A percentile compares a stretch with the other conserved stretches of the same genome.
Evolutionary conservation across 2,888 invertebrate genomes (phyloP).

Genomic region (Apodemia duryi): DNA sequence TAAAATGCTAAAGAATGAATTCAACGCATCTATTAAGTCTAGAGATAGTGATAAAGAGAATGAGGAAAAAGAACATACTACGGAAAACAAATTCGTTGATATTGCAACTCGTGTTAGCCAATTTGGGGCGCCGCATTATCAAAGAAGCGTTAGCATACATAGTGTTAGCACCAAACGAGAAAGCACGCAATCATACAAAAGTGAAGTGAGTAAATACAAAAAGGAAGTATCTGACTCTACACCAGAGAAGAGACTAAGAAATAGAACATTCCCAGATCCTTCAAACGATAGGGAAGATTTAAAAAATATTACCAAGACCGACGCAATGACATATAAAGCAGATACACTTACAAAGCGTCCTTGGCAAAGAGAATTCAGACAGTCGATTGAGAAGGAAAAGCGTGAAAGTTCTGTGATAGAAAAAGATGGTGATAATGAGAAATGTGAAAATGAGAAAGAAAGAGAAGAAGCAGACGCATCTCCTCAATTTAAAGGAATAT

Average conservation of each 20-base stretch:
- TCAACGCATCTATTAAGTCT: constrained; percentile 77
- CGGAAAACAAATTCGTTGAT: constrained; percentile 62
- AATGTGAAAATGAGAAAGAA: constrained; percentile 51
- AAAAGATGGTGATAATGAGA: constrained; percentile 55
- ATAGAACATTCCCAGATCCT: constrained; percentile 72
- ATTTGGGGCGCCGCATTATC: constrained; percentile 65
- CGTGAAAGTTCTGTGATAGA: constrained; percentile 68
- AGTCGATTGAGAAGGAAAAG: constrained; percentile 57
- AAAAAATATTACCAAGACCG: constrained; percentile 61
- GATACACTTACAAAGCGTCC: constrained; percentile 66
- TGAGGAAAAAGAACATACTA: constrained; percentile 61
- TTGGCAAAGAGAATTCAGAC: constrained; percentile 64
- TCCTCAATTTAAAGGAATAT: constrained; percentile 84
- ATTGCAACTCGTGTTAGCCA: constrained; percentile 68
- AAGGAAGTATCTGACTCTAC: constrained; percentile 75
- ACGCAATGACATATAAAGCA: constrained; percentile 56
- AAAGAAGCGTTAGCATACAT: constrained; percentile 65
- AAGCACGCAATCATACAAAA: constrained; percentile 62
- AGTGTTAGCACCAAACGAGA: constrained; percentile 65
- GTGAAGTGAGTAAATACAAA: constrained; percentile 69
- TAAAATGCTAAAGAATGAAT: constrained; percentile 64
- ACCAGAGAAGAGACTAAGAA: constrained; percentile 69
- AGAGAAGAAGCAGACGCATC: constrained; percentile 60
- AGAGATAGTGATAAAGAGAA: constrained; percentile 88
- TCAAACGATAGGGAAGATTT: constrained; percentile 71